Conservation (phyloP, 2,888 invertebrate species). For the Hirtodrosophila histrioides region DNA sequence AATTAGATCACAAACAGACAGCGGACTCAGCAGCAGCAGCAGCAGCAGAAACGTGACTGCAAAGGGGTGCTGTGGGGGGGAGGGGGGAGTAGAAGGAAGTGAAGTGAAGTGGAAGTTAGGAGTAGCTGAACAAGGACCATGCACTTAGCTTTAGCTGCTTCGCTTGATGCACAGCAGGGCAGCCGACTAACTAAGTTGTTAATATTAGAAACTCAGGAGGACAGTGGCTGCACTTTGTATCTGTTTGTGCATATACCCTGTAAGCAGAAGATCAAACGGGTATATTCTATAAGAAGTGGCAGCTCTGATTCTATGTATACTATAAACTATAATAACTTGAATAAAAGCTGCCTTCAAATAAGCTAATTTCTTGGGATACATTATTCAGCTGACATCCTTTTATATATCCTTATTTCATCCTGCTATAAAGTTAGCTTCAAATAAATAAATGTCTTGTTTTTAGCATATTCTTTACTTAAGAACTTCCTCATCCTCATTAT, state of each 20-base stretch:
- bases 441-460: too few species aligned
- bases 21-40: slow-evolving; percentile 47
- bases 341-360: too few species aligned
- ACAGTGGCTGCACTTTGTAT: slow-evolving; percentile 16
- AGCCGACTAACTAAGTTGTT: slow-evolving; percentile 53
- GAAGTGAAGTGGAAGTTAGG: slow-evolving; percentile 41
- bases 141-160: slow-evolving; percentile 34
- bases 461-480: too few species aligned
- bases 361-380: too few species aligned
- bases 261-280: too few species aligned
- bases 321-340: too few species aligned
- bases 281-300: too few species aligned
- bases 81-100: slow-evolving; percentile 18
- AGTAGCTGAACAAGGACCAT: slow-evolving; percentile 30
- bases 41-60: slow-evolving; percentile 50
- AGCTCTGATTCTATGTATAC: too few species aligned
- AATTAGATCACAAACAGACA: slow-evolving; percentile 74
- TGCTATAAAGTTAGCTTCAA: too few species aligned
- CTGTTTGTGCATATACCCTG: slow-evolving; percentile 6
- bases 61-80: slow-evolving; percentile 13
- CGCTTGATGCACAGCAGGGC: slow-evolving; percentile 37
- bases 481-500: too few species aligned
- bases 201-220: slow-evolving; percentile 38
- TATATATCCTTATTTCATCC: too few species aligned
- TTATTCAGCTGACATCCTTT: too few species aligned